Base-by-base conservation (phyloP, 2,888 invertebrate genomes). In the Leucoptera coffeella region DNA sequence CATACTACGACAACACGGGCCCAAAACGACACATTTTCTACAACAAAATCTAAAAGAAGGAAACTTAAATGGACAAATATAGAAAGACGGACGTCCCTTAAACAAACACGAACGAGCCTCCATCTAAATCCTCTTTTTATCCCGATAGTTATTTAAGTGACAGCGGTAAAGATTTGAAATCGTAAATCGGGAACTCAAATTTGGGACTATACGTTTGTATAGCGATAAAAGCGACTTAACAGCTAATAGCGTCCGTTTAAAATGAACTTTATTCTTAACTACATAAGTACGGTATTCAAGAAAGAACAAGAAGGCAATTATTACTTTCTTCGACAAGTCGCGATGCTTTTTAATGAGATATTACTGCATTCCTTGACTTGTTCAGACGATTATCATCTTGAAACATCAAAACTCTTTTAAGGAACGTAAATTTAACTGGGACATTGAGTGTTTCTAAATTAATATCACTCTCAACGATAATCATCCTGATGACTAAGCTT, bases 361-460 rank as follows among this genome's bases (percentile, higher is more conserved):
- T 60, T 56, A 58, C 54, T 47, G 50, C 57, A 61, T 60, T 58
- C 60, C 58, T 43, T 42, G 48, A 34, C 40, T 28, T 29, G 45
- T 50, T 40, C 40, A 39, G 40, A 40, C 51, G 59, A 60, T 58
- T 59, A 61, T 60, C 61, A 53, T 58, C 29, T 49, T 43, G 48
- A 46, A 51, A 53, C 55, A 53, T 55, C 57, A 53, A n/a, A 59
- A 61, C 59, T 59, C 54, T 61, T 64, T 58, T 52, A 54, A 59
- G 58, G 59, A 60, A 55, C 57, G 54, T 60, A 61, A 60, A 61
- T 62, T 59, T 57, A 49, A 59, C 59, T 61, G 54, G 60, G 52
- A 54, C 54, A 60, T 53, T 50, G 50, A 45, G 52, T 56, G 53
- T 55, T 51, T 51, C 51, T 39, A 45, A 53, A 55, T 50, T 47